Base-by-base conservation (phyloP, 2,888 invertebrate species). In the Phalangium opilio region DNA sequence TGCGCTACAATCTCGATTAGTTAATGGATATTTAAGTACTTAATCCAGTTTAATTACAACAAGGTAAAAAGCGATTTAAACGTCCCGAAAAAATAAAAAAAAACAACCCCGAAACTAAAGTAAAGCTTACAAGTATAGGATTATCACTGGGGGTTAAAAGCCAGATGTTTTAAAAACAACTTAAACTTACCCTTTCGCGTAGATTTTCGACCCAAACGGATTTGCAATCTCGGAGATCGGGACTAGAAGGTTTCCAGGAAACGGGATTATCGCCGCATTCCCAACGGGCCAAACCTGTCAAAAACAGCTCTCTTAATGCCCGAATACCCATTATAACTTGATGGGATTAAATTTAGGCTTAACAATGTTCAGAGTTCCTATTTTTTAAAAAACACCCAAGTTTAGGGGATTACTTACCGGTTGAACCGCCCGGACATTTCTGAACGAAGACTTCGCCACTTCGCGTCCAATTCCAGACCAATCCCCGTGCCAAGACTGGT, bases 131-230 rank as follows among this genome's bases (percentile, higher is more conserved):
- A n/a, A n/a, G n/a, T n/a, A n/a, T n/a, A n/a, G n/a, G n/a, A n/a
- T n/a, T n/a, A n/a, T n/a, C n/a, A n/a, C n/a, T n/a, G n/a, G n/a
- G n/a, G n/a, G n/a, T n/a, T n/a, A n/a, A n/a, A n/a, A n/a, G n/a
- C n/a, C n/a, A n/a, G n/a, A n/a, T n/a, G n/a, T n/a, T 27, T 27
- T 27, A 7, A 27, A 27, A 14, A 45, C 3, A 11, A 21, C 7
- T n/a, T n/a, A 18, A 36, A 47, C 50, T 48, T 51, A 55, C 55
- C 27, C 53, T 44, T 10, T 55, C 55, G 18, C 49, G 50, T 2
- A 57, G 50, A 43, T 53, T 56, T 12, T 55, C 52, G 3, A 57
- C 49, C 57, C 57, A 57, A 38, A 52, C 49, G 19, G 57, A 57
- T 38, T 52, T 50, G 40, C 57, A 57, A 38, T 57, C 54, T 15